Evolutionary conservation across 2,888 invertebrate genomes (phyloP).

Genomic region (Tetranychus truncatus): DNA sequence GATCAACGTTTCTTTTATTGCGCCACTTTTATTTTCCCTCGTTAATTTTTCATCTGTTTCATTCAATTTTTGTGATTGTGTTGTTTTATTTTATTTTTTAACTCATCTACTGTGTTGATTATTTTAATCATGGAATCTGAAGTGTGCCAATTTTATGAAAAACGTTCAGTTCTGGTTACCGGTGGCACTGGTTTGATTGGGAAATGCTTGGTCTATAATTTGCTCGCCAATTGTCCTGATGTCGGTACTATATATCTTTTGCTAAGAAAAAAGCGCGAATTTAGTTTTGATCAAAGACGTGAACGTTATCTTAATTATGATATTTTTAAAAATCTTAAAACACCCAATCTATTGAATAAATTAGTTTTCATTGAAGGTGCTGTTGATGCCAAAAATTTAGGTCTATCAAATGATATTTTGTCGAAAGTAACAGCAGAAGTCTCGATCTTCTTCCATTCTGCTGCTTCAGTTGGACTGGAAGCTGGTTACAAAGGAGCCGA

Average conservation of each 20-base stretch:
- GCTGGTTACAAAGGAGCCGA: conserved; percentile 25
- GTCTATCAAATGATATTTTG: conserved; percentile 22
- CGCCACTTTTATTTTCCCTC: not conserved
- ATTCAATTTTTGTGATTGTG: not conserved
- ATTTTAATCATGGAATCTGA: not conserved
- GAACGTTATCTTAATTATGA: conserved; percentile 1
- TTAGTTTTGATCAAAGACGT: conserved; percentile 39
- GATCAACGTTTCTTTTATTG: not conserved
- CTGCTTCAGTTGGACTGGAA: conserved; percentile 39
- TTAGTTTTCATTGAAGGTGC: conserved; percentile 10
- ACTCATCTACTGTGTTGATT: not conserved
- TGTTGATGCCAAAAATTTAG: conserved; percentile 27
- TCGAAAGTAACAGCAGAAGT: conserved; percentile 36
- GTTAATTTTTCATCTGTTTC: not conserved
- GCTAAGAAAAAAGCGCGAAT: conserved; percentile 51
- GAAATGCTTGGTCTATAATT: conserved; percentile 51
- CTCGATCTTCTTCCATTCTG: conserved; percentile 38
- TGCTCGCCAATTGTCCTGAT: conserved; percentile 58
- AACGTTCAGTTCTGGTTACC: not conserved
- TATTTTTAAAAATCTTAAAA: not conserved
- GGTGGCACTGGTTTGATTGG: conserved; percentile 3
- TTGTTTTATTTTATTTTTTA: not conserved
- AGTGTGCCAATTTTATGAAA: conserved; percentile 1
- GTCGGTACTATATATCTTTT: conserved; percentile 56
- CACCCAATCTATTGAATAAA: not conserved